phyloP scores from a whole-genome alignment of 92 coral and sea anemone species.

The Epizoanthus stellaris region DNA sequence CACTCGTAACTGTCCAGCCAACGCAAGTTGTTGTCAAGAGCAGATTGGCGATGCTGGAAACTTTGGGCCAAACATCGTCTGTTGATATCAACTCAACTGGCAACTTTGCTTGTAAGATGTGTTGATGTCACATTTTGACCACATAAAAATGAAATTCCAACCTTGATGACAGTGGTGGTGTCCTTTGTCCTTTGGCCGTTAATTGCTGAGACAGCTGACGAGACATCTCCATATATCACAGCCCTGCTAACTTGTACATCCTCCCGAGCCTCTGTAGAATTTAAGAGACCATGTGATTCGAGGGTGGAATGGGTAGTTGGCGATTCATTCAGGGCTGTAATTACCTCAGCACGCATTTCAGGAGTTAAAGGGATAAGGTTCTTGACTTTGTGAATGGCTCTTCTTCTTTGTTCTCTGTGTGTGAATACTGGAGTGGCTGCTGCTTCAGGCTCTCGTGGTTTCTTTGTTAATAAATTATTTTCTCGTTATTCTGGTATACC shows the following conservation, averaged over 20 bases:
- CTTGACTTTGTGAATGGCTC: neutral
- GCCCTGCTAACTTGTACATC: constrained; percentile 27
- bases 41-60: neutral
- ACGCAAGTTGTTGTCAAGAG: constrained; percentile 23
- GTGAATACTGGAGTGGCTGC: neutral
- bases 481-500: neutral
- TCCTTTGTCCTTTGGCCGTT: constrained; percentile 45
- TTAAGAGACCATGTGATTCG: constrained; percentile 16
- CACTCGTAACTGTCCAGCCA: constrained; percentile 30
- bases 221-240: constrained; percentile 29
- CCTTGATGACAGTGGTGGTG: constrained; percentile 39
- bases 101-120: constrained; percentile 22
- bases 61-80: constrained; percentile 36
- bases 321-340: constrained; percentile 34
- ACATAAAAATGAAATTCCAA: constrained; percentile 40
- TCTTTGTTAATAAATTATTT: neutral
- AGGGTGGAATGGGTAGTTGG: constrained; percentile 36
- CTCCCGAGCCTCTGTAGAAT: constrained; percentile 12
- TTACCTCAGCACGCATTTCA: constrained; percentile 5
- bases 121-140: constrained; percentile 31
- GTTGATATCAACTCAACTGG: constrained; percentile 47
- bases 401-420: constrained; percentile 23
- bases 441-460: neutral
- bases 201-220: constrained; percentile 22
- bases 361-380: constrained; percentile 33